Evolutionary conservation across 2,797 vertebrate species (phyloP).

Genomic region (Takifugu rubripes): DNA sequence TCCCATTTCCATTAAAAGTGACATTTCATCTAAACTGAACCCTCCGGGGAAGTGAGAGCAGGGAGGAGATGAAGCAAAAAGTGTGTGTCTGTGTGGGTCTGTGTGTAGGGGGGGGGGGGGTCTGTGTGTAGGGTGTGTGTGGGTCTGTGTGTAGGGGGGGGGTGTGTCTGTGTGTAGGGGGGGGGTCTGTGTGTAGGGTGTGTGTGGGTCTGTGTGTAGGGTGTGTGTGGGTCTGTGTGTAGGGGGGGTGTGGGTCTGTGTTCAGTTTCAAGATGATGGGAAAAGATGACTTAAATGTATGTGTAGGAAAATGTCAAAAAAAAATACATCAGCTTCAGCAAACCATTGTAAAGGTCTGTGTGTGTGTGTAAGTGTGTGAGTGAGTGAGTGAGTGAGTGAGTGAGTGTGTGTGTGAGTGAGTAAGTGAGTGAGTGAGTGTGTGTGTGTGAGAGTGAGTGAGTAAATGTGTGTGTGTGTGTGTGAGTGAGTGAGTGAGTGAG

Average conservation of each 20-base stretch:
- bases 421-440: too few species aligned
- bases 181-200: conserved; percentile 23
- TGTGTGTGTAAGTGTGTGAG: too few species aligned
- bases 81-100: conserved; percentile 33
- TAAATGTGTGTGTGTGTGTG: too few species aligned
- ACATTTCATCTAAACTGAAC: conserved; percentile 83
- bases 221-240: conserved; percentile 27
- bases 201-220: conserved; percentile 27
- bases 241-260: conserved; percentile 31
- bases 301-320: conserved; percentile 27
- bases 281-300: conserved; percentile 48
- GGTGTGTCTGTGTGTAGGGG: conserved; percentile 26
- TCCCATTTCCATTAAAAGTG: conserved; percentile 86
- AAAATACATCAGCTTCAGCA: too few species aligned
- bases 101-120: conserved; percentile 9
- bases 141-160: conserved; percentile 30
- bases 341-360: too few species aligned
- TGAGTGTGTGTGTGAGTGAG: too few species aligned
- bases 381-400: too few species aligned
- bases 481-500: too few species aligned
- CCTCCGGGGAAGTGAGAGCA: conserved; percentile 78
- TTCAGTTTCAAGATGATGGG: conserved; percentile 33
- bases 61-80: conserved; percentile 68
- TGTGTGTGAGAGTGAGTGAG: too few species aligned
- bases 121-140: conserved; percentile 28